A percentile compares a stretch with the other conserved stretches of the same genome.
Evolutionary conservation across 2,113 vertebrate genomes (phyloP).

Genomic region (Phyllostomus discolor): DNA sequence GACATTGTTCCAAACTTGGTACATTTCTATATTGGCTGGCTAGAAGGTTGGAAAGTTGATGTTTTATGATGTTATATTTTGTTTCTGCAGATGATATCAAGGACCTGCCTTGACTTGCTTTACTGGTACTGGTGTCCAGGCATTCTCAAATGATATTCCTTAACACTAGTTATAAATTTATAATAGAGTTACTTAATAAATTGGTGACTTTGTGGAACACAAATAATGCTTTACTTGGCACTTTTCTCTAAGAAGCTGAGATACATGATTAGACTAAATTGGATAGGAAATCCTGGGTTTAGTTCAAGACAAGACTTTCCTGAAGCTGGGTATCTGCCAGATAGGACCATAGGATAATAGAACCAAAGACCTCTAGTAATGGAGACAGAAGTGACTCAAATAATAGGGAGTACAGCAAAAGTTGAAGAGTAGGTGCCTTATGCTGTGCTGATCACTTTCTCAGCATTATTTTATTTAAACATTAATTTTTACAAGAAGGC

Average conservation of each 20-base stretch:
- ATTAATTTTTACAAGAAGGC: neutral
- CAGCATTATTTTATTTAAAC: neutral
- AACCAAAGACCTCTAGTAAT: neutral
- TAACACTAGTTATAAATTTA: neutral
- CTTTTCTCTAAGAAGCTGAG: neutral
- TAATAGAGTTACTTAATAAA: neutral
- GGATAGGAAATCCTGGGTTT: neutral
- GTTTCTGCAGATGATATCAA: neutral
- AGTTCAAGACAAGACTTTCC: neutral
- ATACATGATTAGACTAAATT: neutral
- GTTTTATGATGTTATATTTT: neutral
- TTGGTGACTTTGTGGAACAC: neutral
- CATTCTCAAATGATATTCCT: neutral
- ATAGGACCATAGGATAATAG: neutral
- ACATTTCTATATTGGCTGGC: neutral
- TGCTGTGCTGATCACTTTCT: neutral
- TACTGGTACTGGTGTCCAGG: neutral
- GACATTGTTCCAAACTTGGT: neutral
- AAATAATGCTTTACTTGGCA: neutral
- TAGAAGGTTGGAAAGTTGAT: conserved; percentile 1
- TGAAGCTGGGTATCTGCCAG: neutral
- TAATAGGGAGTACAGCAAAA: neutral
- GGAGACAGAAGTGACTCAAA: neutral
- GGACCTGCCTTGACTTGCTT: neutral
- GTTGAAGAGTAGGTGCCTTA: neutral